phyloP scores from a whole-genome alignment of 2,888 invertebrate genomes.

The Amorpha juglandis region DNA sequence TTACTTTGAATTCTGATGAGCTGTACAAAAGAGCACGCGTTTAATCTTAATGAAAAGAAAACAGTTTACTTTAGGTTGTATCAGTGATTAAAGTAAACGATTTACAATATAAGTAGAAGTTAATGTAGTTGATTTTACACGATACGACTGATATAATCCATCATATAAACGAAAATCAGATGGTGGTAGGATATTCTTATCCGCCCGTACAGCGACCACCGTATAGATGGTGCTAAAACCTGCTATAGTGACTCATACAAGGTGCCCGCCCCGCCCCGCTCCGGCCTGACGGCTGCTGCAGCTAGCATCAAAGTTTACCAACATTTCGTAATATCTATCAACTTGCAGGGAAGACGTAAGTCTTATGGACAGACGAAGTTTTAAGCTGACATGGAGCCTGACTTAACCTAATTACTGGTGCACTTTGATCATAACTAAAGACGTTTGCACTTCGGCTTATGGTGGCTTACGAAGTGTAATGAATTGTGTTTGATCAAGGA shows the following conservation, averaged over 20 bases:
- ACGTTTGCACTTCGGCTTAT: background rate
- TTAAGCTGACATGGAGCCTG: constrained; percentile 1
- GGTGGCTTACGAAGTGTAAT: background rate
- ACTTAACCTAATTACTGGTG: constrained; percentile 1
- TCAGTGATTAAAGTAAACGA: too few species aligned
- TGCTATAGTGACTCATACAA: too few species aligned
- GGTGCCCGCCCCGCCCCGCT: too few species aligned
- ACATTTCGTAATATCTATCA: background rate
- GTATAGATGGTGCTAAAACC: too few species aligned
- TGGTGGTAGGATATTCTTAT: too few species aligned
- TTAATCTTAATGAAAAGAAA: background rate
- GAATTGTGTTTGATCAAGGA: background rate
- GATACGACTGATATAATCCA: too few species aligned
- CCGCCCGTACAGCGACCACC: too few species aligned
- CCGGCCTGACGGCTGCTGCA: background rate
- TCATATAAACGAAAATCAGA: too few species aligned
- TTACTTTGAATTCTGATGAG: constrained; percentile 22
- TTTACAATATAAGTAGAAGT: too few species aligned
- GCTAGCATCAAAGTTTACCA: background rate
- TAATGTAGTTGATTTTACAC: too few species aligned
- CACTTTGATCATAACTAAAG: background rate
- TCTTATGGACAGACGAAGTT: background rate
- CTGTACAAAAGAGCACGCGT: background rate
- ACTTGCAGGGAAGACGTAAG: background rate
- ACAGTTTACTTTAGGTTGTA: background rate